Evolutionary conservation across 2,888 invertebrate species (phyloP), one percentile per base, ranked within the genome.

Genomic region (Creontiades dilutus): DNA sequence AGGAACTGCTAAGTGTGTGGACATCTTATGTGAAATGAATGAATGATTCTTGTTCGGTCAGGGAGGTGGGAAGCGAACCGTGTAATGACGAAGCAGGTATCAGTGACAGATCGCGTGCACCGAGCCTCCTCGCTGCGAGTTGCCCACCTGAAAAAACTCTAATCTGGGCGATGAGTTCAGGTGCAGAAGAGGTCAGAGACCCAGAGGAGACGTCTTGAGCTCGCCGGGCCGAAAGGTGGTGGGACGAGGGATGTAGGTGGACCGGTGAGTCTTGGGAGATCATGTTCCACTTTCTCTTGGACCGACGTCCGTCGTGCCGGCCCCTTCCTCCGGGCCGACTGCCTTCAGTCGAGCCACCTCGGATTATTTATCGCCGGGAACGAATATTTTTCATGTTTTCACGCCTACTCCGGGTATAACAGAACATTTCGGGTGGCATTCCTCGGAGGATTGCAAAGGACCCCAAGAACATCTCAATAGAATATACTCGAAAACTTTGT

Each of bases 261-360:
- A 48, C 52, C 82, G 47, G 47, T 82, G 82, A 19, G 47, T 48
- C 82, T 48, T 48, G 82, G 82, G 82, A 82, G 47, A 82, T 82
- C 82, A 82, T 82, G 82, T 82, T 82, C 82, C 82, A 82, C 82
- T 82, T 82, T 82, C 82, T 82, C 82, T 82, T 19, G 14, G 68
- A 68, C 68, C 68, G 68, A 68, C 68, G 68, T 68, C 68, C 68
- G 68, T 68, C 68, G 68, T 68, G 19, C 52, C 82, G 82, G 27
- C 82, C 37, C 80, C 80, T 80, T 80, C 80, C 80, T 46, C 46
- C 80, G 46, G 37, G 37, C 75, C 4, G 2, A 0, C 80, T 13
- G 78, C 46, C 46, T 78, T 28, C 28, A 14, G 27, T 16, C 37
- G 46, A 48, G 46, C 80, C 80, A 19, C 80, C 37, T 23, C 23